phyloP scores from a whole-genome alignment of 2,888 invertebrate species.

The Oligia fasciuncula region DNA sequence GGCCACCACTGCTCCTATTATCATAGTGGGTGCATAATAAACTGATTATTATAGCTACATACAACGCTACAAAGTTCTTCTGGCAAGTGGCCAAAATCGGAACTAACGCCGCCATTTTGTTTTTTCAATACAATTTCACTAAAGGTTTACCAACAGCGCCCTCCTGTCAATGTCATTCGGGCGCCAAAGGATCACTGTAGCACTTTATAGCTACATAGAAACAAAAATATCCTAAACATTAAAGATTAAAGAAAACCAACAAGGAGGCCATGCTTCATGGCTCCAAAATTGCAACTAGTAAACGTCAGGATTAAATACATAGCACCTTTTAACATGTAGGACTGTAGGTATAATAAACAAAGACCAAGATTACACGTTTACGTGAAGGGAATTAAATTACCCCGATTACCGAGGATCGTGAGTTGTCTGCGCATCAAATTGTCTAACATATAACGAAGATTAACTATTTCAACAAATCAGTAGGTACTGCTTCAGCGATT shows the following conservation, averaged over 20 bases:
- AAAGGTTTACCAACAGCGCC: not conserved
- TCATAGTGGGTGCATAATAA: too few species aligned
- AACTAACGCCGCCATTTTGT: not conserved
- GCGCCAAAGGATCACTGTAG: too few species aligned
- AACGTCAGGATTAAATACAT: conserved; percentile 13
- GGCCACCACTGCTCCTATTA: too few species aligned
- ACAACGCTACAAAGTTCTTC: not conserved
- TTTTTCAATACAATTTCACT: not conserved
- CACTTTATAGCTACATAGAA: not conserved
- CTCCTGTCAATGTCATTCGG: too few species aligned
- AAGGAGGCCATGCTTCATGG: not conserved
- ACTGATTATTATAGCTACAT: too few species aligned
- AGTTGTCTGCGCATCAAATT: conserved; percentile 36
- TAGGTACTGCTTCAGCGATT: conserved; percentile 2
- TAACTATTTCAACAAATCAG: conserved; percentile 32
- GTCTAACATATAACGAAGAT: conserved; percentile 48
- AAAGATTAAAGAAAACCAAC: not conserved
- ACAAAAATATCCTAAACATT: not conserved
- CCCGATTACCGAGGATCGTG: conserved; percentile 39
- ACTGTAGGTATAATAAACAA: conserved; percentile 6
- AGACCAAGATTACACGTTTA: conserved; percentile 34
- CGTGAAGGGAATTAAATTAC: conserved; percentile 43
- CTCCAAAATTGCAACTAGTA: not conserved
- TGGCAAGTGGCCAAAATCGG: not conserved
- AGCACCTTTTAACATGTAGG: conserved; percentile 1